Percentiles rank a stretch among this genome's conserved stretches.
Evolutionary conservation across 2,797 vertebrate species (phyloP).

Genomic region (Zalophus californianus): DNA sequence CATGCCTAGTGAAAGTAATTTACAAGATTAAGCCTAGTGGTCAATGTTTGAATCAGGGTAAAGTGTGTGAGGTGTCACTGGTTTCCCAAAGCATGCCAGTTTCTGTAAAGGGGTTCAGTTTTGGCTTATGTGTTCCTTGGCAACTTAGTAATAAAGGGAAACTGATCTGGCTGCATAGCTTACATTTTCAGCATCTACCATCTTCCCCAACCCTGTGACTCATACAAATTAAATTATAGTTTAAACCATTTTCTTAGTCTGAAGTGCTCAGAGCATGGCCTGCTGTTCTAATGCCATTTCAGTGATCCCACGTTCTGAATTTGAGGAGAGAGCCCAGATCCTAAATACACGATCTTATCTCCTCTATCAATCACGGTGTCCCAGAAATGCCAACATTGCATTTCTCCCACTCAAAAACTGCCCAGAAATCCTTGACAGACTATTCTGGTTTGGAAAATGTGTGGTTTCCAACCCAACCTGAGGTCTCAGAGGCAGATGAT

Average conservation of each 20-base stretch:
- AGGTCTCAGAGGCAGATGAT: background rate
- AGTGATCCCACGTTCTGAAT: background rate
- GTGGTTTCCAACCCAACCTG: background rate
- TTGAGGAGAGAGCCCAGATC: background rate
- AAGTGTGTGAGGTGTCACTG: background rate
- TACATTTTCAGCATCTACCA: background rate
- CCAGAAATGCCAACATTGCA: conserved; percentile 53
- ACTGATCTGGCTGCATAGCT: background rate
- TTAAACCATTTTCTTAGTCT: conserved; percentile 45
- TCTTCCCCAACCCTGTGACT: background rate
- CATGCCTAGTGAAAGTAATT: background rate
- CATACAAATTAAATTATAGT: conserved; percentile 17
- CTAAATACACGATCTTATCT: background rate
- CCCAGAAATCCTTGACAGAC: background rate
- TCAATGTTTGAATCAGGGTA: background rate
- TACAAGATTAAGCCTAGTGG: background rate
- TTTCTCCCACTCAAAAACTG: background rate
- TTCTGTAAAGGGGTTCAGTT: background rate
- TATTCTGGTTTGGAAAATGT: conserved; percentile 10
- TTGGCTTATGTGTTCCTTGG: background rate
- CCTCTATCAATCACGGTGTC: background rate
- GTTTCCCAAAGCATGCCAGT: background rate
- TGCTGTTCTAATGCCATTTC: background rate
- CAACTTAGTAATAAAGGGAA: conserved; percentile 16
- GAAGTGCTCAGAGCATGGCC: background rate